Evolutionary conservation across 53 echinoderm and acorn worm genomes (phyloP).

Genomic region (Henricia sp.): DNA sequence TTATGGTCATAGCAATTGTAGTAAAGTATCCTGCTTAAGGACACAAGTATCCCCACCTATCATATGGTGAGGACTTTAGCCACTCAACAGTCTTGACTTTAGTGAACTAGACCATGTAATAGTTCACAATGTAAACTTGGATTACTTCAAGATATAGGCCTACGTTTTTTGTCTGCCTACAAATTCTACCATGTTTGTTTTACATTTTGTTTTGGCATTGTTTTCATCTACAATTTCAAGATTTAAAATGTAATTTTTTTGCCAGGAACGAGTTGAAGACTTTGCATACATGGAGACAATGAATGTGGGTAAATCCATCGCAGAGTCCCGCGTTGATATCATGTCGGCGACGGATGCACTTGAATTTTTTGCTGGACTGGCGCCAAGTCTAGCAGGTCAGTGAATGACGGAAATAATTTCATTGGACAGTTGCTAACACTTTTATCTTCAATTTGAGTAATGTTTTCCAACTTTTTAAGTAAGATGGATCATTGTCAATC

Average conservation of each 20-base stretch:
- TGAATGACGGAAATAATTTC: not conserved
- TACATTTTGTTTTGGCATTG: not conserved
- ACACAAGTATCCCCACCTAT: too few relatives aligned
- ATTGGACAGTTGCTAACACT: too few relatives aligned
- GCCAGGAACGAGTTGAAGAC: conserved; percentile 86
- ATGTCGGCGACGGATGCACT: conserved; percentile 77
- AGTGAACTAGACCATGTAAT: too few relatives aligned
- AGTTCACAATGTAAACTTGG: too few relatives aligned
- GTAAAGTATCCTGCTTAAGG: too few relatives aligned
- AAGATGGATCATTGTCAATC: not conserved
- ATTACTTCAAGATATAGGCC: too few relatives aligned
- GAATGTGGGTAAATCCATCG: conserved; percentile 86
- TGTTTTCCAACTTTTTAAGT: not conserved
- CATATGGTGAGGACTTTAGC: too few relatives aligned
- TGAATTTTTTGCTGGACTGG: conserved; percentile 91
- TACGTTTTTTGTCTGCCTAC: too few relatives aligned
- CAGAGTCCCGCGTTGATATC: conserved; percentile 84
- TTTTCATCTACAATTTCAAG: not conserved
- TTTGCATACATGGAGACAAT: conserved; percentile 82
- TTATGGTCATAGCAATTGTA: too few relatives aligned
- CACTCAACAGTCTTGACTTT: too few relatives aligned
- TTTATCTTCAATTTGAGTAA: not conserved
- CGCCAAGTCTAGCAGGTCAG: conserved; percentile 85
- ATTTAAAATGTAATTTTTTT: not conserved
- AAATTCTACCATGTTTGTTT: not conserved